These are phyloP conservation scores for Acanthisitta chloris DNA, from an alignment of 2,113 vertebrate species.

Conservation along the genomic window DNA sequence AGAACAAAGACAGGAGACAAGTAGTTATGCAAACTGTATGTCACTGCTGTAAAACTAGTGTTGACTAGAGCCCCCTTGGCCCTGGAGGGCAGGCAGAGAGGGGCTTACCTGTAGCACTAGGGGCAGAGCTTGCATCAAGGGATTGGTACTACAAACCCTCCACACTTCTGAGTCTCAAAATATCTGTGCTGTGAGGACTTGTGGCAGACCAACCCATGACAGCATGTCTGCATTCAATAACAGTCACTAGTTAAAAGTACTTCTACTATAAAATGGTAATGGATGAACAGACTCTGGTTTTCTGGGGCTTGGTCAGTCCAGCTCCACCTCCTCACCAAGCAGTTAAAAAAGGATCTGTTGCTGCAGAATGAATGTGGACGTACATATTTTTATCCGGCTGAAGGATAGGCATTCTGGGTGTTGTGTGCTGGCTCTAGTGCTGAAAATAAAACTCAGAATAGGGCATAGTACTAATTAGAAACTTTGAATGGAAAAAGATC, in stretches of 20 bases:
- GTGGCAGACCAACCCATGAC: neutral
- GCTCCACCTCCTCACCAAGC: neutral
- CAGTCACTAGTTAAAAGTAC: neutral
- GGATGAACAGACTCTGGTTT: neutral
- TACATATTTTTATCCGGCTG: neutral
- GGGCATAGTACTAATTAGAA: constrained; percentile 60
- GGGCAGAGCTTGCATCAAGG: accelerated
- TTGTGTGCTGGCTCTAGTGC: constrained; percentile 49
- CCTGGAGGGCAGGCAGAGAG: neutral
- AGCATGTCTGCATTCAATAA: neutral
- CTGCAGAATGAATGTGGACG: neutral
- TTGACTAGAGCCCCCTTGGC: neutral
- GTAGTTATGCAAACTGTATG: neutral
- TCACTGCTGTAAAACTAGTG: neutral
- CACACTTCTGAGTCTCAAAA: neutral
- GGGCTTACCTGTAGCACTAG: neutral
- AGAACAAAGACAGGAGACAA: neutral
- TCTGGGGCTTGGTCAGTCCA: neutral
- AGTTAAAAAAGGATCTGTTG: constrained; percentile 34
- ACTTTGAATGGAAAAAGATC: constrained; percentile 59
- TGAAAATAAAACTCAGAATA: constrained; percentile 64
- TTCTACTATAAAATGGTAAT: neutral
- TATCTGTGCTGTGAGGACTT: neutral
- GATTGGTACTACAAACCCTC: neutral
- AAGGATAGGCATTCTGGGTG: constrained; percentile 41